Evolutionary conservation across 2,888 invertebrate genomes (phyloP).

Genomic region (Mechanitis mazaeus): DNA sequence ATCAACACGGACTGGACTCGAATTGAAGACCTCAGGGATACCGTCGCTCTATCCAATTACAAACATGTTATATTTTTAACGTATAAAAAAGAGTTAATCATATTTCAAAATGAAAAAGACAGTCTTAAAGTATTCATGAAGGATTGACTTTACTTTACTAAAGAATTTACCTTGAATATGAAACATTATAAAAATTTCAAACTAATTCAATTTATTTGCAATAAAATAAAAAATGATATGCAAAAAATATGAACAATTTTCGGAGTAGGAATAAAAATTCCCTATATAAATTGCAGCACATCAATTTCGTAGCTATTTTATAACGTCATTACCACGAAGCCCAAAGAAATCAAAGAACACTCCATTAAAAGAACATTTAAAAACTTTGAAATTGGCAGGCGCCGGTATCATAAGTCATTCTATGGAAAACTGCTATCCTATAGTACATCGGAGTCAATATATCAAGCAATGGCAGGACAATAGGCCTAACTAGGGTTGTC

Average conservation of each 20-base stretch:
- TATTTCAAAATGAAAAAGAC: too few relatives aligned
- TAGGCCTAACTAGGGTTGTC: conserved; percentile 28
- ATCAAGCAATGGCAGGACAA: conserved; percentile 35
- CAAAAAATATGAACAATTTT: background rate
- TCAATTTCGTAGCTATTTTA: conserved; percentile 10
- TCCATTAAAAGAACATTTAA: conserved; percentile 19
- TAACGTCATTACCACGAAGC: conserved; percentile 11
- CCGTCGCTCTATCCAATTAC: too few relatives aligned
- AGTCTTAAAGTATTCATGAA: too few relatives aligned
- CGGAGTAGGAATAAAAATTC: background rate
- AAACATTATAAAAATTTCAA: too few relatives aligned
- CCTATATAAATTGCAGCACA: conserved; percentile 2
- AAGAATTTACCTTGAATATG: too few relatives aligned
- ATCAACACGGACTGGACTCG: too few relatives aligned
- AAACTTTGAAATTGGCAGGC: conserved; percentile 20
- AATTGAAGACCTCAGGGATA: too few relatives aligned
- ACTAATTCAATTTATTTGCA: background rate
- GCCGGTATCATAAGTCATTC: conserved; percentile 32
- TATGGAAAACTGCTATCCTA: conserved; percentile 33
- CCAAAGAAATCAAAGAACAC: conserved; percentile 11
- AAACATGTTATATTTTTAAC: too few relatives aligned
- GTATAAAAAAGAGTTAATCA: too few relatives aligned
- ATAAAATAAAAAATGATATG: background rate
- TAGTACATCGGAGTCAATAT: conserved; percentile 34
- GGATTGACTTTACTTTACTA: too few relatives aligned